Conservation (phyloP, 2,888 invertebrate species). For the Leucophenga maculata region DNA sequence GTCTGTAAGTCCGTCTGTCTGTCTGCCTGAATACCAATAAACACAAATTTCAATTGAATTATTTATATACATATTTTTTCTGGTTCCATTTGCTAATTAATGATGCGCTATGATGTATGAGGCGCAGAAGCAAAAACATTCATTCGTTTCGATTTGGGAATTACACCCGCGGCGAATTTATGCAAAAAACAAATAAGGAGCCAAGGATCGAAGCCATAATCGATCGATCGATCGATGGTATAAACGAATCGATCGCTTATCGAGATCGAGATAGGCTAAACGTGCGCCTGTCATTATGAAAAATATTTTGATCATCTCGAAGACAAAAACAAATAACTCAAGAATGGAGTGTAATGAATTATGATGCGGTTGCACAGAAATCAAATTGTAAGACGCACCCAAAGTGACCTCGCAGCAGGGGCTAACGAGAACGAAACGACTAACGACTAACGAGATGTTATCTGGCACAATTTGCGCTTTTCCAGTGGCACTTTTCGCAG, state of each 20-base stretch:
- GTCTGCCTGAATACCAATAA: neutral
- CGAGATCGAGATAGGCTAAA: neutral
- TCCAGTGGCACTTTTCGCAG: constrained; percentile 16
- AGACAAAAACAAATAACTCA: too few species aligned
- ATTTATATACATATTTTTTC: neutral
- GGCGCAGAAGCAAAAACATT: too few species aligned
- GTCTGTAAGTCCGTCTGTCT: too few species aligned
- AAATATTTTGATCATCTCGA: neutral
- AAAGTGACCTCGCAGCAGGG: neutral
- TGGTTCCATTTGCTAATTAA: constrained; percentile 57
- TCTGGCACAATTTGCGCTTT: neutral
- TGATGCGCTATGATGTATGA: constrained; percentile 44
- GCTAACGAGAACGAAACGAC: too few species aligned
- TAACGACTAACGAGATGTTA: neutral
- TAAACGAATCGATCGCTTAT: constrained; percentile 16
- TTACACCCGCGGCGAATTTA: constrained; percentile 40
- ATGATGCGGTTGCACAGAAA: constrained; percentile 13
- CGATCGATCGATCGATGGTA: constrained; percentile 1
- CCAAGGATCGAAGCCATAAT: neutral
- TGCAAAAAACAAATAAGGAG: constrained; percentile 45
- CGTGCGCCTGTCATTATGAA: constrained; percentile 14
- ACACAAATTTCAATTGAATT: neutral
- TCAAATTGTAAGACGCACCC: neutral
- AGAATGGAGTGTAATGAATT: too few species aligned
- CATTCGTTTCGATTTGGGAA: constrained; percentile 31